Evolutionary conservation across 1,140 invertebrate genomes (phyloP).

Genomic region (Orussus abietinus): DNA sequence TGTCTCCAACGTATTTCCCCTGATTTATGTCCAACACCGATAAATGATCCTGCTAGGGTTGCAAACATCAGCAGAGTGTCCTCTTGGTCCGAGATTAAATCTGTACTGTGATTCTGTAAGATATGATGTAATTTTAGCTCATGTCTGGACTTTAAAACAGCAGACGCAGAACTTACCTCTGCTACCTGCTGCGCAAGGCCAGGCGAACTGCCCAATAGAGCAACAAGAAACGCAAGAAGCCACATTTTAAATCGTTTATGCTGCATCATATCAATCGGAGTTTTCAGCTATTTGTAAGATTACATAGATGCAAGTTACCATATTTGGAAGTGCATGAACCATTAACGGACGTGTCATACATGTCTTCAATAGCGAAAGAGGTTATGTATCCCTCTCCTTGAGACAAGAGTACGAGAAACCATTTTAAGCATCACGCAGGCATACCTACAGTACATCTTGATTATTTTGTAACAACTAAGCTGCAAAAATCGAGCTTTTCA

Average conservation of each 20-base stretch:
- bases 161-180: conserved; percentile 6
- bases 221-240: background rate
- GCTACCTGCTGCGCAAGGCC: conserved; percentile 11
- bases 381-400: background rate
- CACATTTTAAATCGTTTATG: background rate
- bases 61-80: conserved; percentile 78
- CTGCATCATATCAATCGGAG: background rate
- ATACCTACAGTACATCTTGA: too few species aligned
- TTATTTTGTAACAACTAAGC: too few species aligned
- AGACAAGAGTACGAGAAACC: too few species aligned
- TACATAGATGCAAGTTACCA: too few species aligned
- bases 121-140: conserved; percentile 5
- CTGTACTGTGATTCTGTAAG: conserved; percentile 52
- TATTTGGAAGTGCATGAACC: too few species aligned
- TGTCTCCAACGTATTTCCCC: conserved; percentile 86
- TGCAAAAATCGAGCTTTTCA: too few species aligned
- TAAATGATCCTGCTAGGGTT: conserved; percentile 85
- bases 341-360: too few species aligned
- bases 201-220: background rate
- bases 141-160: background rate
- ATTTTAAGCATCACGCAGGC: too few species aligned
- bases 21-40: conserved; percentile 76
- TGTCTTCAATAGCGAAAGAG: too few species aligned
- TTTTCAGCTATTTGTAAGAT: background rate
- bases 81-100: conserved; percentile 63